Conservation (phyloP, 2,797 vertebrate species). For the Macrochelys suwanniensis region DNA sequence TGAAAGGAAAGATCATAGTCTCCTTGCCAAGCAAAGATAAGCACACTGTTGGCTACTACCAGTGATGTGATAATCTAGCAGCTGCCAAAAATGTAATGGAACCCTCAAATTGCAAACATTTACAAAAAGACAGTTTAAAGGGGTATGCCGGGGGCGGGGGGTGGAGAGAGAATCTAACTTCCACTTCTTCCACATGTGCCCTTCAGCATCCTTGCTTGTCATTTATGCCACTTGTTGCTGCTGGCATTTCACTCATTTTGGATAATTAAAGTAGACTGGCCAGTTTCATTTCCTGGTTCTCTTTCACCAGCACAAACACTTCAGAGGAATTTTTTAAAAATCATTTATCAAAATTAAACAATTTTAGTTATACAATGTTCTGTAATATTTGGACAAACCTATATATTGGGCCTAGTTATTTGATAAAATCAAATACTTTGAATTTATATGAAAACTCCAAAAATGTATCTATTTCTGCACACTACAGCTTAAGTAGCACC, state of each 20-base stretch:
- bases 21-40: neutral
- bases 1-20: neutral
- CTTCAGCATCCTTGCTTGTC: neutral
- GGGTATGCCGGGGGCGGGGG: neutral
- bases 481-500: neutral
- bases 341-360: neutral
- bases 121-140: neutral
- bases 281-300: neutral
- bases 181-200: neutral
- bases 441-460: neutral
- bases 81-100: neutral
- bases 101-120: neutral
- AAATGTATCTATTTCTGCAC: neutral
- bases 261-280: neutral
- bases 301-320: neutral
- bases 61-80: rapidly evolving
- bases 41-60: neutral
- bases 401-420: neutral
- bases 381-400: neutral
- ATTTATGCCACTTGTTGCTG: neutral
- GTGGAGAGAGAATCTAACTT: neutral
- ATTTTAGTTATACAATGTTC: neutral
- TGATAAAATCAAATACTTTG: neutral
- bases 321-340: neutral
- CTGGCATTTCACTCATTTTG: neutral